phyloP scores from a whole-genome alignment of 2,113 vertebrate species.

The Nansenia antarctica region DNA sequence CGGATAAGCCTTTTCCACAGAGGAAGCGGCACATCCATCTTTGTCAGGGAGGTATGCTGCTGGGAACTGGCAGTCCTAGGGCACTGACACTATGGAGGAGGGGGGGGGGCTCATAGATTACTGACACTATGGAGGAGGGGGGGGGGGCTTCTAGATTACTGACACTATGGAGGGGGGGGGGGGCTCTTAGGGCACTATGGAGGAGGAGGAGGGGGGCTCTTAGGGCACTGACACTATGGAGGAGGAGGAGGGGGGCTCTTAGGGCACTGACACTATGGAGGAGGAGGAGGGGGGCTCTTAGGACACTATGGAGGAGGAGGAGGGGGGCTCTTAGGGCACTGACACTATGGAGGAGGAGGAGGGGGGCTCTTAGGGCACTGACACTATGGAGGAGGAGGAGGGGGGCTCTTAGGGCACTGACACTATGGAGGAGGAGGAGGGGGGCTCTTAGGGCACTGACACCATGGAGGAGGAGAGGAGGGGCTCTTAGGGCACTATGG shows the following conservation, averaged over 20 bases:
- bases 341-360: slow-evolving; percentile 17
- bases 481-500: no score
- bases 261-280: slow-evolving; percentile 14
- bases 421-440: no score
- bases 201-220: neutral
- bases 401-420: no score
- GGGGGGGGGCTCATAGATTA: no score
- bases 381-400: slow-evolving; percentile 21
- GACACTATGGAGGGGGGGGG: neutral
- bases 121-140: neutral
- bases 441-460: no score
- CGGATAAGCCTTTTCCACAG: slow-evolving; percentile 30
- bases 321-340: no score
- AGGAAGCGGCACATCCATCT: slow-evolving; percentile 62
- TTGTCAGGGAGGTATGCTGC: slow-evolving; percentile 67
- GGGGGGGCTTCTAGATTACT: no score
- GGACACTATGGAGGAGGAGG: neutral
- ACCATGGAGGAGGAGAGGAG: no score
- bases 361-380: slow-evolving; percentile 47
- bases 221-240: slow-evolving; percentile 44
- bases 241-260: slow-evolving; percentile 16
- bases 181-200: no score
- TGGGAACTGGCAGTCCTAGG: slow-evolving; percentile 55
- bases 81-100: neutral
- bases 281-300: slow-evolving; percentile 7